Conservation (phyloP, 2,113 vertebrate genomes). For the Guaruba guarouba region DNA sequence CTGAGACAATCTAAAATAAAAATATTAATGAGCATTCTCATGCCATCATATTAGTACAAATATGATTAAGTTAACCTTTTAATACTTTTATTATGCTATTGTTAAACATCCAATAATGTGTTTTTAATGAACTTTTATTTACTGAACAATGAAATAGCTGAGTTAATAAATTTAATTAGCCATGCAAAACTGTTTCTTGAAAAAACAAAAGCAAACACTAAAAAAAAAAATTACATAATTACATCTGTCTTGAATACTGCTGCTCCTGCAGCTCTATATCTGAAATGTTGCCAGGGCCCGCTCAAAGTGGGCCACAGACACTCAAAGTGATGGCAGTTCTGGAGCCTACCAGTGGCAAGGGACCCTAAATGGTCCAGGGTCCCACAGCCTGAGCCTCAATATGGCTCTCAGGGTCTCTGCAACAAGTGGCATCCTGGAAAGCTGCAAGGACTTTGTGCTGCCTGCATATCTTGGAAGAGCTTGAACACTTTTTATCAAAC, state of each 20-base stretch:
- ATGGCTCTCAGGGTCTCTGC: background rate
- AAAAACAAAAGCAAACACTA: background rate
- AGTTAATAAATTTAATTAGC: background rate
- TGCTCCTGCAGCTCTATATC: background rate
- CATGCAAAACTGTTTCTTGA: background rate
- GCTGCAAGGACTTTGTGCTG: background rate
- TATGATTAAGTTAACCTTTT: slow-evolving; percentile 2
- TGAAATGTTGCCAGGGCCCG: background rate
- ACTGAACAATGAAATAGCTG: background rate
- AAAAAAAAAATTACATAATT: background rate
- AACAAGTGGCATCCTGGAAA: fast-evolving
- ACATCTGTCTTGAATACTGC: background rate
- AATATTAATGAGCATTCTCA: slow-evolving; percentile 1
- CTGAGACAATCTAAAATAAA: slow-evolving; percentile 10
- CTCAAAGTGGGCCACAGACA: background rate
- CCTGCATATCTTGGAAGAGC: too few relatives aligned
- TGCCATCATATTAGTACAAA: background rate
- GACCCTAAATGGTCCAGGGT: background rate
- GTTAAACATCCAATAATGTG: slow-evolving; percentile 20
- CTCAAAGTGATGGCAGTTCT: background rate
- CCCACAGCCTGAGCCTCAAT: background rate
- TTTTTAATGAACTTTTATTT: slow-evolving; percentile 47
- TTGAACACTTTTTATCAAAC: background rate
- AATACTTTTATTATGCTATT: background rate
- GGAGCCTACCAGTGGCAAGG: background rate